Evolutionary conservation across 2,888 invertebrate species (phyloP).

Genomic region (Netelia melanura): DNA sequence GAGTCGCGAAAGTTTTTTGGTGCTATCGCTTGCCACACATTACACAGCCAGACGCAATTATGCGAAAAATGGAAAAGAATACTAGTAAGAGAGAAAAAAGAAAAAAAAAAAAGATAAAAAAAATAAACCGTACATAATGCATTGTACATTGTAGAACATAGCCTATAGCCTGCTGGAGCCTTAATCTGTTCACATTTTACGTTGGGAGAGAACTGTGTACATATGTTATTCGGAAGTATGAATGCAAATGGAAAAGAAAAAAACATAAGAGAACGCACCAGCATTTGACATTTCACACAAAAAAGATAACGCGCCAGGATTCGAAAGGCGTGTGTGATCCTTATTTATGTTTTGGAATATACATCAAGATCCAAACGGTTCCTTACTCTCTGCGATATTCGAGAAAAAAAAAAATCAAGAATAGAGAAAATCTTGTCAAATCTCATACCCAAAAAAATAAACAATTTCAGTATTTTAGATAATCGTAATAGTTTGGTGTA

Average conservation of each 20-base stretch:
- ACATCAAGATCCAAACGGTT: conserved; percentile 77
- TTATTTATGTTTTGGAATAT: conserved; percentile 75
- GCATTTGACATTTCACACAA: conserved; percentile 74
- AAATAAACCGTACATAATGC: conserved; percentile 81
- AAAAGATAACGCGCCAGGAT: conserved; percentile 75
- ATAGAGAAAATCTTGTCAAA: conserved; percentile 52
- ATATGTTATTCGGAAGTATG: conserved; percentile 83
- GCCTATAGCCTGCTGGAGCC: conserved; percentile 85
- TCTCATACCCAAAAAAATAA: conserved; percentile 41
- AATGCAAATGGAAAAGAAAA: conserved; percentile 78
- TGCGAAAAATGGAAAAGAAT: conserved; percentile 66
- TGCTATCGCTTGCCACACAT: conserved; percentile 84
- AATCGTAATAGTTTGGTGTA: conserved; percentile 61
- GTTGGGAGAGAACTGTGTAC: conserved; percentile 83
- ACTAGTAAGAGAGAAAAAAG: conserved; percentile 72
- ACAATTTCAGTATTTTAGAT: conserved; percentile 65
- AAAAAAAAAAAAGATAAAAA: conserved; percentile 77
- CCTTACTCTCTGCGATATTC: conserved; percentile 69
- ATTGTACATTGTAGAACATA: conserved; percentile 85
- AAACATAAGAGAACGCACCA: conserved; percentile 54
- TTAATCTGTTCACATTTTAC: conserved; percentile 84
- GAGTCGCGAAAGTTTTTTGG: conserved; percentile 79
- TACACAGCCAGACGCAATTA: conserved; percentile 83
- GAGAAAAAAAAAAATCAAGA: conserved; percentile 60
- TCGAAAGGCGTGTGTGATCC: conserved; percentile 80